A percentile compares a stretch with the other conserved stretches of the same genome.
Evolutionary conservation across 2,113 vertebrate species (phyloP).

Genomic region (Himantopus leucocephalus): DNA sequence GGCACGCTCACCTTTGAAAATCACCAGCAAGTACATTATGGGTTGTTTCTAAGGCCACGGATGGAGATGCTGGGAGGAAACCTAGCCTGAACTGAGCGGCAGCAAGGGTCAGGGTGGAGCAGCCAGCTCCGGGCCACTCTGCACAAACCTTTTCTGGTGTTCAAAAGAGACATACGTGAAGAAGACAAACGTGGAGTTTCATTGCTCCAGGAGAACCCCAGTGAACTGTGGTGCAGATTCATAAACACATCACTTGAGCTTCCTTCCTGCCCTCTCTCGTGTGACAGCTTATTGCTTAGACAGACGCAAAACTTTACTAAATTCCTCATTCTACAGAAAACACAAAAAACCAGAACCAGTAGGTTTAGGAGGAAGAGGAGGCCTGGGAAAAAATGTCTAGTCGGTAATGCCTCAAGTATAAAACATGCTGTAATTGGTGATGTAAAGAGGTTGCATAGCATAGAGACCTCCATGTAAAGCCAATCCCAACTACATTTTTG

Average conservation of each 20-base stretch:
- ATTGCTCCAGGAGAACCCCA: neutral
- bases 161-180: fast-evolving
- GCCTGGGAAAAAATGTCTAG: neutral
- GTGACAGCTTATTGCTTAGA: neutral
- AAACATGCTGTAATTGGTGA: fast-evolving
- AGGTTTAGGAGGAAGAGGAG: neutral
- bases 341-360: neutral
- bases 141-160: neutral
- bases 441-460: neutral
- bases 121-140: neutral
- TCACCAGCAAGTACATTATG: neutral
- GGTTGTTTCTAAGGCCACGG: neutral
- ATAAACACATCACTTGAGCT: neutral
- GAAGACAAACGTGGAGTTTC: neutral
- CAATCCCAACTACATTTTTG: neutral
- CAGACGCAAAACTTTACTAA: neutral
- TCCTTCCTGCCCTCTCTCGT: neutral
- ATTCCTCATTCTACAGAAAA: neutral
- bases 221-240: neutral
- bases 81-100: neutral
- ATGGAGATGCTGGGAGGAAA: neutral
- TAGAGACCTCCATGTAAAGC: neutral
- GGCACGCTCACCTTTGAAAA: neutral
- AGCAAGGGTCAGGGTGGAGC: neutral
- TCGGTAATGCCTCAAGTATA: neutral